Evolutionary conservation across 2,113 vertebrate genomes (phyloP).

Genomic region (Pterocles burchelli): DNA sequence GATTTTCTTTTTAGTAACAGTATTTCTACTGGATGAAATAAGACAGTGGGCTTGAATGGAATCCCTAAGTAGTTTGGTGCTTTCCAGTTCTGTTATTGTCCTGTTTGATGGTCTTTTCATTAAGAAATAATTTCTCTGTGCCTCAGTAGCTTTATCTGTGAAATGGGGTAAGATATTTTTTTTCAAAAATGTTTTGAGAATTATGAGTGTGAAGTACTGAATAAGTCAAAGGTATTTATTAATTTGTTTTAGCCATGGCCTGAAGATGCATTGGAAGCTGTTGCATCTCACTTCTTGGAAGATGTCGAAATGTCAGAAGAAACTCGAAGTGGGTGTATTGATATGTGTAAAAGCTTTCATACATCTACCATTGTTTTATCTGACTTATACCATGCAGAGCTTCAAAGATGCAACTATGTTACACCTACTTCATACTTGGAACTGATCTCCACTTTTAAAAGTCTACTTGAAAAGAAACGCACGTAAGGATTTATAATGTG

Average conservation of each 20-base stretch:
- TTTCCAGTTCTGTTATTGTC: neutral
- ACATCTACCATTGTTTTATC: conserved; percentile 85
- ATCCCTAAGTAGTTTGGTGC: neutral
- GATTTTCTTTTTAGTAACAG: neutral
- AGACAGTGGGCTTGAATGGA: neutral
- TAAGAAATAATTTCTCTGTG: neutral
- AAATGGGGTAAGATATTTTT: neutral
- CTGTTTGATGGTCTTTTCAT: neutral
- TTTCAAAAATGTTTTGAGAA: neutral
- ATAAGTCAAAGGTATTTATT: neutral
- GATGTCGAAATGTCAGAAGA: conserved; percentile 88
- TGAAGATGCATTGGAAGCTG: conserved; percentile 89
- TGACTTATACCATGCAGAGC: conserved; percentile 76
- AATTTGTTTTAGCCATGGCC: conserved; percentile 85
- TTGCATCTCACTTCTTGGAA: conserved; percentile 86
- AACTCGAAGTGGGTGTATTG: conserved; percentile 82
- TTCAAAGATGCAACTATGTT: conserved; percentile 90
- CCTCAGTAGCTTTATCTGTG: neutral
- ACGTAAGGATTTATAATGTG: conserved; percentile 70
- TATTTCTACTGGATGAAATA: neutral
- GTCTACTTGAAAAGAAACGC: conserved; percentile 82
- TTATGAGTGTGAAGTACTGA: neutral
- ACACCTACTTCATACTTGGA: conserved; percentile 93
- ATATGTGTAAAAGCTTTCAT: conserved; percentile 92
- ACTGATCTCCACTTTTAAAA: conserved; percentile 91